Percentiles rank a stretch among this genome's conserved stretches.
Conservation (phyloP, 1,140 invertebrate genomes). For the Hycleus phaleratus region DNA sequence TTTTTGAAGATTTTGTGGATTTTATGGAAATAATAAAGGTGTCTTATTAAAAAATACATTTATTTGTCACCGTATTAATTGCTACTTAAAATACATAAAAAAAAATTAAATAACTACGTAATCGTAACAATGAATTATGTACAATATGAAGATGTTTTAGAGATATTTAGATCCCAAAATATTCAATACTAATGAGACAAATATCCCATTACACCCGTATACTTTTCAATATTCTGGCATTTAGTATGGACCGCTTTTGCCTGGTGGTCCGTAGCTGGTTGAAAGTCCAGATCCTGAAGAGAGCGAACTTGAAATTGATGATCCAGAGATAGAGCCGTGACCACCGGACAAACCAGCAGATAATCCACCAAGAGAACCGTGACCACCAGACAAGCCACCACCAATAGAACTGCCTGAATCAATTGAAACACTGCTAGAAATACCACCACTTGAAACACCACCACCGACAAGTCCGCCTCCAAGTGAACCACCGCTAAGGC, state of each 20-base stretch:
- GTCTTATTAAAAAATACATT: neutral
- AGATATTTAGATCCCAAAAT: neutral
- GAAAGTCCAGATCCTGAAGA: conserved; percentile 1
- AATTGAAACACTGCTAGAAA: neutral
- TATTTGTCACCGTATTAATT: conserved; percentile 3
- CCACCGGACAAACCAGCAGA: neutral
- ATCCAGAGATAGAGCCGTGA: conserved; percentile 3
- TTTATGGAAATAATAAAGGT: neutral
- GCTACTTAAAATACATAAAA: neutral
- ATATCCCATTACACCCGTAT: too few relatives aligned
- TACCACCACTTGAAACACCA: neutral
- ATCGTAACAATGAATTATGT: neutral
- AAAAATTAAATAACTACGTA: neutral
- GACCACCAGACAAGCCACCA: neutral
- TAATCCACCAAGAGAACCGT: neutral
- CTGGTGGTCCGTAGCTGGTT: conserved; percentile 2
- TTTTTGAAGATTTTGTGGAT: too few relatives aligned
- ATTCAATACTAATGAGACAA: neutral
- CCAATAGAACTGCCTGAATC: neutral
- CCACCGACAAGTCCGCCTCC: neutral
- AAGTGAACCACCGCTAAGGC: neutral
- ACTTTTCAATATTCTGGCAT: too few relatives aligned
- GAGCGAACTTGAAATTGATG: neutral
- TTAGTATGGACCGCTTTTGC: neutral
- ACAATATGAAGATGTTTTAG: neutral